These are phyloP conservation scores for Arctia plantaginis DNA, from an alignment of 2,888 invertebrate species.

Conservation along the genomic window DNA sequence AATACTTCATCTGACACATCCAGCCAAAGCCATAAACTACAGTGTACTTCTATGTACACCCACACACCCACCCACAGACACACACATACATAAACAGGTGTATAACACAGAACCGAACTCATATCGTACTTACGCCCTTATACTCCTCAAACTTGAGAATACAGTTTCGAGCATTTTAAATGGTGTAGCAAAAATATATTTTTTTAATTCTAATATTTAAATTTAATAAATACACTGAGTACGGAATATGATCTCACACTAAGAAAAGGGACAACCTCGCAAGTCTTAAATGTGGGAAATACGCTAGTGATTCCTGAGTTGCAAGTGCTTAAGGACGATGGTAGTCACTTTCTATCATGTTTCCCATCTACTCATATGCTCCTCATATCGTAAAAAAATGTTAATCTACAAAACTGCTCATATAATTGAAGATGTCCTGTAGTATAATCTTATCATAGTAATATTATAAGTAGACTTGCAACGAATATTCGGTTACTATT, in stretches of 20 bases:
- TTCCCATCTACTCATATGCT: not conserved
- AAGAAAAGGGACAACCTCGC: not conserved
- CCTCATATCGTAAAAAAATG: too few relatives aligned
- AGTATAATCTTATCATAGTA: too few relatives aligned
- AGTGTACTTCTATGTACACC: slow-evolving; percentile 54
- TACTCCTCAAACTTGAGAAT: slow-evolving; percentile 68
- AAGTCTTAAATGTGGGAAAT: not conserved
- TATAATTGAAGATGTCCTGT: too few relatives aligned
- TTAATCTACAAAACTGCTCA: too few relatives aligned
- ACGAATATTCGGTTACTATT: too few relatives aligned
- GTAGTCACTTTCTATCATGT: not conserved
- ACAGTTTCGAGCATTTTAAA: slow-evolving; percentile 60
- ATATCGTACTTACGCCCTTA: slow-evolving; percentile 85
- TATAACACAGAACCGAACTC: slow-evolving; percentile 76
- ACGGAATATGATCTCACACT: not conserved
- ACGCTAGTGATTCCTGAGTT: not conserved
- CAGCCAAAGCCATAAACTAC: slow-evolving; percentile 43
- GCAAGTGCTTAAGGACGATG: not conserved
- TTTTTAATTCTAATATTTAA: not conserved
- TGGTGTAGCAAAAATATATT: slow-evolving; percentile 15
- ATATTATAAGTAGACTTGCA: too few relatives aligned
- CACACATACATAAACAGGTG: slow-evolving; percentile 65
- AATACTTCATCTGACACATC: slow-evolving; percentile 29
- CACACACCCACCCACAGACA: slow-evolving; percentile 63
- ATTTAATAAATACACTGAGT: not conserved